phyloP scores from a whole-genome alignment of 2,888 invertebrate genomes.

The Drosophila tanythrix region DNA sequence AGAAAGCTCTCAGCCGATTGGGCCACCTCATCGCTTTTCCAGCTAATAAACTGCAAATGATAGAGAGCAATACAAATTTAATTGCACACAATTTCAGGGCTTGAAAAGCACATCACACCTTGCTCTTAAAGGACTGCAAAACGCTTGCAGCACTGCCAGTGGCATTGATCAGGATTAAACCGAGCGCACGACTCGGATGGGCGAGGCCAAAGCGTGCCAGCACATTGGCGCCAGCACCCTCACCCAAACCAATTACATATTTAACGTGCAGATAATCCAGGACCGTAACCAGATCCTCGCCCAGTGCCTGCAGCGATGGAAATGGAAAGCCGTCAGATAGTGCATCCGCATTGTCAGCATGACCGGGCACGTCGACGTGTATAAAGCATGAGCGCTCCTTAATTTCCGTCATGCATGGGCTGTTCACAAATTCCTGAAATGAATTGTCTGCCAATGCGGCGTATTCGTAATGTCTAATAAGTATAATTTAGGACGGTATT shows the following conservation, averaged over 20 bases:
- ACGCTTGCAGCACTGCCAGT: constrained; percentile 94
- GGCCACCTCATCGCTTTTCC: constrained; percentile 93
- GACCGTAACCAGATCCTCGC: constrained; percentile 92
- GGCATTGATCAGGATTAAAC: constrained; percentile 93
- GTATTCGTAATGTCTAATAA: constrained; percentile 7
- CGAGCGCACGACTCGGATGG: constrained; percentile 91
- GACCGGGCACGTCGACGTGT: constrained; percentile 94
- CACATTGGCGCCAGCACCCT: constrained; percentile 95
- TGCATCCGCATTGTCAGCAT: constrained; percentile 92
- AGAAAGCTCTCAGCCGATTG: constrained; percentile 95
- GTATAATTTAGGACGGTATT: background rate
- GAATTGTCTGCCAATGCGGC: constrained; percentile 88
- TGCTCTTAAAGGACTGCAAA: constrained; percentile 93
- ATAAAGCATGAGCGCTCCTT: constrained; percentile 94
- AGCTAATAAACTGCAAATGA: constrained; percentile 89
- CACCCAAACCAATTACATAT: constrained; percentile 93
- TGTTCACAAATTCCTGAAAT: constrained; percentile 92
- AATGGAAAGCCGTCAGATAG: constrained; percentile 91
- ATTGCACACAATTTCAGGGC: constrained; percentile 11
- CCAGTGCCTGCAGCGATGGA: constrained; percentile 92
- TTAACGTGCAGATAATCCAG: constrained; percentile 93
- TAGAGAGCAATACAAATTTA: constrained; percentile 34
- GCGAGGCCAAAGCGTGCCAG: constrained; percentile 93
- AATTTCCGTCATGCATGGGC: constrained; percentile 93
- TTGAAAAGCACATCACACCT: constrained; percentile 85